Base-by-base conservation (phyloP, 1,140 invertebrate genomes). In the Drosophila sproati region DNA sequence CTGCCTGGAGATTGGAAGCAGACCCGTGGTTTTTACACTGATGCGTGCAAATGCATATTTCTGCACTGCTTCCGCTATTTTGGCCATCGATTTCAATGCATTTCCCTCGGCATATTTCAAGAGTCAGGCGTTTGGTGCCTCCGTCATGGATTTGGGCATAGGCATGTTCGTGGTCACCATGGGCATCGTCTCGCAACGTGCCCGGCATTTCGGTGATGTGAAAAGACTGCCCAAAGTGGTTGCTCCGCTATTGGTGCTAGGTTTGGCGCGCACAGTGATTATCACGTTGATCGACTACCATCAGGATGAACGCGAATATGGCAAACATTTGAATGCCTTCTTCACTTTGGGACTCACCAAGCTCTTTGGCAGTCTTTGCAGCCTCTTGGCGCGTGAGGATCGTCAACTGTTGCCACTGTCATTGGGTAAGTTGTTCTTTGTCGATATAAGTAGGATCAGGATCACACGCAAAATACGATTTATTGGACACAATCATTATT, bases 291-390 rank as follows among this genome's bases (percentile, higher is more conserved):
- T 96, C 3, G 94, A 96, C 63, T 99, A 99, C 93, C 96, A 98
- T 61, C 95, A 96, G 86, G 96, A 98, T 92, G 94, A 97, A 0
- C 95, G 95, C 4, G 98, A 99, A 91, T 99, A 99, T 94, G 98
- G 98, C 3, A 94, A 96, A 4, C 98, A 99, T 93, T 98, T 98
- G 97, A 99, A 99, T 93, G 99, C 99, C 91, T 99, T 99, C 91
- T 95, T 98, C 66, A 99, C 98, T 1, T 92, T 99, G 41, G 97
- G 96, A 31, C 93, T 96, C 48, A 96, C 97, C 4, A 98, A 97
- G 94, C 89, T 98, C 1, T 83, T 97, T 28, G 95, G 95, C 29
- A 94, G 94, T 32, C 37, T 64, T 2, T 55, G 66, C n/a, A 88
- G 74, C 35, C 35, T 73, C 5, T 0, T 89, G n/a, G 76, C 56